Conservation (phyloP, 2,113 vertebrate species). For the Pteronura brasiliensis region DNA sequence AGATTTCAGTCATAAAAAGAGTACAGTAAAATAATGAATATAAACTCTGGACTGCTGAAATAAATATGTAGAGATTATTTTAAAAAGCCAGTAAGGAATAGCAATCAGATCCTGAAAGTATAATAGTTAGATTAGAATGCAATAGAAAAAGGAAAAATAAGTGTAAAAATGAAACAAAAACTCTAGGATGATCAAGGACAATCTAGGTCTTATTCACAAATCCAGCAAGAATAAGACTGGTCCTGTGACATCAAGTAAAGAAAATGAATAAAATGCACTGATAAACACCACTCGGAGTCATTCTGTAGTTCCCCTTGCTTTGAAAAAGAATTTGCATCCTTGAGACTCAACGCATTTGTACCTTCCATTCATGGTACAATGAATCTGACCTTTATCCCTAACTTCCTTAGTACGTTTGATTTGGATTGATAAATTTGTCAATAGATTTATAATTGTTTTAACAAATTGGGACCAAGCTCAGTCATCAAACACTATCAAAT, state of each 20-base stretch:
- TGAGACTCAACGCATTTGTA: neutral
- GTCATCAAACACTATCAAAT: neutral
- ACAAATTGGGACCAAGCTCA: neutral
- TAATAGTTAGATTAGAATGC: neutral
- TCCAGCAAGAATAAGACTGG: neutral
- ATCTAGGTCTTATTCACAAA: neutral
- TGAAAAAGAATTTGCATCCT: neutral
- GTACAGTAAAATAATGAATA: neutral
- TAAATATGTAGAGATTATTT: neutral
- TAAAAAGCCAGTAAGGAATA: neutral
- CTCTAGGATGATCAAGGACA: neutral
- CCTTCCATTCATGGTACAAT: conserved; percentile 23
- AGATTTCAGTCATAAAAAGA: neutral
- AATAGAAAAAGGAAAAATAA: neutral
- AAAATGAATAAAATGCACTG: neutral
- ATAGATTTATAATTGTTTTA: neutral
- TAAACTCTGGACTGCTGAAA: neutral
- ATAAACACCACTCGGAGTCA: neutral
- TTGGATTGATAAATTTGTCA: neutral
- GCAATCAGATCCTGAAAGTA: neutral
- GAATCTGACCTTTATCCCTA: neutral
- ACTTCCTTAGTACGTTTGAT: neutral
- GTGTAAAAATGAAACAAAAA: neutral
- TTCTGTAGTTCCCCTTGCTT: neutral
- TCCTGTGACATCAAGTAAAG: neutral